phyloP scores from a whole-genome alignment of 2,113 vertebrate genomes.

The Microcebus tavaratra region DNA sequence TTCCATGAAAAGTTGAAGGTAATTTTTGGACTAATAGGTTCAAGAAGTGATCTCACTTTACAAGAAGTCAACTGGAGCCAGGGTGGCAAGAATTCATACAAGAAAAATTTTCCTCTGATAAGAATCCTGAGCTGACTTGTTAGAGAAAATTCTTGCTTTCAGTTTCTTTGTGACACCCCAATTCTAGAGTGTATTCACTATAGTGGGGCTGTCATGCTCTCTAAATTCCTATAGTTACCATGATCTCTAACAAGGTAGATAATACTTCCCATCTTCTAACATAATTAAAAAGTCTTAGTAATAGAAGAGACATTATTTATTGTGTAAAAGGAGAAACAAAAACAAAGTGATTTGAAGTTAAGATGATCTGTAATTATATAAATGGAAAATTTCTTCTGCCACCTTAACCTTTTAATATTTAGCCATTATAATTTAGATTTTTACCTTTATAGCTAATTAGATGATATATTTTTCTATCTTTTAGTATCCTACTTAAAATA shows the following conservation, averaged over 20 bases:
- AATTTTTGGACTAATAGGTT: neutral
- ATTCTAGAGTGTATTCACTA: neutral
- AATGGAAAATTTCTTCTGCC: conserved; percentile 22
- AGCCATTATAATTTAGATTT: conserved; percentile 19
- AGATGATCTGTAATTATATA: neutral
- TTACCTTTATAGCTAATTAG: neutral
- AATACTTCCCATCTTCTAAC: neutral
- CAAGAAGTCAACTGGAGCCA: neutral
- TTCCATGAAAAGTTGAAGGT: conserved; percentile 23
- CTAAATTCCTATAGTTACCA: conserved; percentile 25
- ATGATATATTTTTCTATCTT: neutral
- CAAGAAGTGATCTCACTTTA: neutral
- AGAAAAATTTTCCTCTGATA: neutral
- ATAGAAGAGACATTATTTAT: neutral
- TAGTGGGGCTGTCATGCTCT: neutral
- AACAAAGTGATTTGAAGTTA: neutral
- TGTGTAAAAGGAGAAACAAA: neutral
- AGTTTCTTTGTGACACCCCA: neutral
- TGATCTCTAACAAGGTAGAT: neutral
- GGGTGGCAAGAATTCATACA: neutral
- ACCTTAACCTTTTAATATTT: conserved; percentile 32
- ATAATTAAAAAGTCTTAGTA: neutral
- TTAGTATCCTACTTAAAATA: conserved; percentile 44
- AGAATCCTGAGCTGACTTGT: neutral
- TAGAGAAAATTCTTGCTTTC: conserved; percentile 31